Evolutionary conservation across 2,113 vertebrate species (phyloP).

Genomic region (Himantopus leucocephalus): DNA sequence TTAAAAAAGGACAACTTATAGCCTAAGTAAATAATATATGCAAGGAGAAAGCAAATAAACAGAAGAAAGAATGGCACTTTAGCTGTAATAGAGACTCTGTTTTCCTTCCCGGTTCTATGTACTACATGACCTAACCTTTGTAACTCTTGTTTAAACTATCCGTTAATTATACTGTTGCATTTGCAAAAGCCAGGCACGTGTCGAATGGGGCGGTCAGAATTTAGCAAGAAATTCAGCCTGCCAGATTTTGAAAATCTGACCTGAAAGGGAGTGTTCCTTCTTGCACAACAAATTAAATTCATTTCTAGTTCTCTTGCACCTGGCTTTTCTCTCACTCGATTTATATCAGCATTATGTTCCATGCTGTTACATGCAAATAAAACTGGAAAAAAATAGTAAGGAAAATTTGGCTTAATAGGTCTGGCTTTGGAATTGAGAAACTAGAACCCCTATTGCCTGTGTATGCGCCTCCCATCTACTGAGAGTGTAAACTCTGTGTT

Average conservation of each 20-base stretch:
- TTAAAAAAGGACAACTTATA: neutral
- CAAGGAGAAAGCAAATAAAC: neutral
- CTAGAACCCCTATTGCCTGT: neutral
- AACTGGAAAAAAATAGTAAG: neutral
- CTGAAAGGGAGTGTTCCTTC: neutral
- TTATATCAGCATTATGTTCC: neutral
- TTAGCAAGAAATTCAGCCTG: neutral
- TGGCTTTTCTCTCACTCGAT: neutral
- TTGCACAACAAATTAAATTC: neutral
- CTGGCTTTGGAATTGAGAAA: neutral
- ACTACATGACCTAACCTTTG: neutral
- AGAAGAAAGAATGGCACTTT: neutral
- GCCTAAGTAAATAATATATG: neutral
- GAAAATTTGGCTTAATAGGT: neutral
- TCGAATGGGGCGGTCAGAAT: neutral
- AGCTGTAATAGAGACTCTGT: neutral
- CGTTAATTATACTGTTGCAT: neutral
- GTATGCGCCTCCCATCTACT: neutral
- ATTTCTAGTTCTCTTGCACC: neutral
- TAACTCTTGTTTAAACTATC: neutral
- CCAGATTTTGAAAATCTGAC: neutral
- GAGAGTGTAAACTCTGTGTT: neutral
- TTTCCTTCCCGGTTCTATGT: neutral
- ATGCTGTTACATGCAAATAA: neutral
- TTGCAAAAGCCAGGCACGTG: neutral